These are phyloP conservation scores for Leptinotarsa peninsularis DNA, from an alignment of 2,888 invertebrate genomes.

Conservation along the genomic window DNA sequence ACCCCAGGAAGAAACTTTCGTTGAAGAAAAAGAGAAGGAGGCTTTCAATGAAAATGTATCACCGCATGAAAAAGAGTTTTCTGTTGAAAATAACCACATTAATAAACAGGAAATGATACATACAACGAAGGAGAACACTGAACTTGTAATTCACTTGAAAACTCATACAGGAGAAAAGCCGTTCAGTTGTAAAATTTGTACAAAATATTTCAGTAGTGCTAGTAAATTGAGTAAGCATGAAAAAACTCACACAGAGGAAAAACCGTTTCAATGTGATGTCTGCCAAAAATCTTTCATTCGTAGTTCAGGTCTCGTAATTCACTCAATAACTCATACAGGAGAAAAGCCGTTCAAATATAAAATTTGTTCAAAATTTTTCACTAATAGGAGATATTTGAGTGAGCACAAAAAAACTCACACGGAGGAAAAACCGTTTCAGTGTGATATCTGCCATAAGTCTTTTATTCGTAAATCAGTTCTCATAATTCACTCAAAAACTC, in stretches of 20 bases:
- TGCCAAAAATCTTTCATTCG: background rate
- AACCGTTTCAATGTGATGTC: background rate
- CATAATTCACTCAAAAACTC: background rate
- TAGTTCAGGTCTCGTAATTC: background rate
- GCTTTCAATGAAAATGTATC: no score
- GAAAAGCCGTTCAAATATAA: background rate
- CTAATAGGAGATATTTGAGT: background rate
- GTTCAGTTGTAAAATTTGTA: background rate
- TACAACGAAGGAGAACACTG: no score
- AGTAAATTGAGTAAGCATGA: background rate
- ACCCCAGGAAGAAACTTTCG: no score
- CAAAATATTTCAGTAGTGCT: background rate
- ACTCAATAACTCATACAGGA: background rate
- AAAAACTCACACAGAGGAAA: background rate
- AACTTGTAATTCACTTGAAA: background rate
- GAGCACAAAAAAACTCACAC: background rate
- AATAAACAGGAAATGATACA: no score
- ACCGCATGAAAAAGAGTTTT: no score
- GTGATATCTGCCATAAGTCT: background rate
- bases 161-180: background rate
- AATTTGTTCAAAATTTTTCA: background rate
- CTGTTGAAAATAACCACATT: no score
- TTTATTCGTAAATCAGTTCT: background rate
- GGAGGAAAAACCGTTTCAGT: background rate
- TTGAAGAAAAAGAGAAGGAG: no score